Conservation (phyloP, 2,113 vertebrate genomes). For the Lasiurus borealis region DNA sequence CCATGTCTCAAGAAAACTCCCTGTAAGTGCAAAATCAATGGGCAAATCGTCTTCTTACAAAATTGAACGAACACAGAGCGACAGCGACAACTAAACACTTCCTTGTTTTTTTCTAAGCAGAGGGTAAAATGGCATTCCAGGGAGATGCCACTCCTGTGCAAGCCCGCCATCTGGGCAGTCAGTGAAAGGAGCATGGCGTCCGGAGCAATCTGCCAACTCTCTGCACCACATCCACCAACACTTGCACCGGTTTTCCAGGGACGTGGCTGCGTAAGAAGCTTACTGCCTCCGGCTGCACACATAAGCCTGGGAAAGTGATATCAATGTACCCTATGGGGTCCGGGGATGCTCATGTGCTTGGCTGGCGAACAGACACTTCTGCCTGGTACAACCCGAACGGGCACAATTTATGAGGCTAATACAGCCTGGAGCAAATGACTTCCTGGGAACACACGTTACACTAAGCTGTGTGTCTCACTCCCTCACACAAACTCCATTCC, state of each 20-base stretch:
- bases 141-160: no score
- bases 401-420: not conserved
- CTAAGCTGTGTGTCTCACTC: not conserved
- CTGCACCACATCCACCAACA: not conserved
- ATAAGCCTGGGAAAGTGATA: not conserved
- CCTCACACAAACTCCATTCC: not conserved
- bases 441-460: not conserved
- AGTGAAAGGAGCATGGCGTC: not conserved
- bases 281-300: not conserved
- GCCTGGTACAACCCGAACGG: not conserved
- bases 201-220: not conserved
- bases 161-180: not conserved
- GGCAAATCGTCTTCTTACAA: not conserved
- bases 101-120: not conserved
- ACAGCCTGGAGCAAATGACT: not conserved
- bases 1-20: not conserved
- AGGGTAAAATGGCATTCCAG: not conserved
- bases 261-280: slow-evolving; percentile 8
- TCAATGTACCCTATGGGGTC: not conserved
- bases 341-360: not conserved
- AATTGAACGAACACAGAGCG: not conserved
- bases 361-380: not conserved
- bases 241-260: slow-evolving; percentile 21
- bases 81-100: not conserved
- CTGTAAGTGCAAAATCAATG: not conserved